Base-by-base conservation (phyloP, 2,888 invertebrate genomes). In the Archips xylosteana region DNA sequence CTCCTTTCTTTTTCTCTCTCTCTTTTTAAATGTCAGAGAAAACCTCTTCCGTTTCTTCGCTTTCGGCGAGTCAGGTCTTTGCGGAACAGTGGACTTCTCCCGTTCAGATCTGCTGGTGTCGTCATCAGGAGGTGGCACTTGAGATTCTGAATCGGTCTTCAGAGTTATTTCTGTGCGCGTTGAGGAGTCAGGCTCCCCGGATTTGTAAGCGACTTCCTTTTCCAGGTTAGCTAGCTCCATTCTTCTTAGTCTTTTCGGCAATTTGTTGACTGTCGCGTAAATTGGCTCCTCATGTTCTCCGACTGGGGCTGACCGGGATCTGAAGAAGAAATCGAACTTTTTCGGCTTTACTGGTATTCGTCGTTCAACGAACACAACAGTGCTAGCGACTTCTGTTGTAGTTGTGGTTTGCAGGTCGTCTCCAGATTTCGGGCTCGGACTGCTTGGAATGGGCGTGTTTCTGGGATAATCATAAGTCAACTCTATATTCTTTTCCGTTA, bases 401-500 rank as follows among this genome's bases (percentile, higher is more conserved):
- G 95, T 95, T 0, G 94, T 94, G 51, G 91, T 81, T 51, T 84
- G 76, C 36, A 80, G 81, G 34, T 89, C 89, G 10, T 93, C 92
- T 39, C 88, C 86, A 4, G 91, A 88, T 76, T 88, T 92, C 1
- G 86, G 86, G 78, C 88, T 91, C 2, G 88, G 82, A 61, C 79
- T 81, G 63, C 88, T 91, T 5, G 88, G 83, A 76, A 92, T 85
- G 51, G 93, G 92, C 3, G 88, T 92, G 23, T 88, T 86, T 88
- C 92, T 88, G 2, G 95, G 95, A 80, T 95, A 95, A 76, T 95
- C 95, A 77, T 95, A 95, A 0, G 91, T 94, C 2, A 95, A 77
- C 81, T 95, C 95, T 76, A 95, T 95, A 77, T 94, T 95, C 80
- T 95, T 95, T 79, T 95, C 95, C 2, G 95, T 95, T 9, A 94